These are phyloP conservation scores for Brachyopa scutellaris DNA, from an alignment of 2,888 invertebrate species.

Conservation along the genomic window DNA sequence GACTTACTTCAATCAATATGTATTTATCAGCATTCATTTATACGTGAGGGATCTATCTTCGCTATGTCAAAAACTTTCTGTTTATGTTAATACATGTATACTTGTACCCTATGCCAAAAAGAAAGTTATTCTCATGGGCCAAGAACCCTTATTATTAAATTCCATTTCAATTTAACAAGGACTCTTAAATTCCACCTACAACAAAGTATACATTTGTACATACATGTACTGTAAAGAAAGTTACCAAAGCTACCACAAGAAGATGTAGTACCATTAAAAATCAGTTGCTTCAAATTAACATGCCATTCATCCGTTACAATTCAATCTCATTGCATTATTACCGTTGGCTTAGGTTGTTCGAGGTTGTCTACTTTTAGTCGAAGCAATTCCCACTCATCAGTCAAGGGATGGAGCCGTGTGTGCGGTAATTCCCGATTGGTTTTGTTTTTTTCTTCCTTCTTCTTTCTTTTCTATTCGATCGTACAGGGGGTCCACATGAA, in stretches of 20 bases:
- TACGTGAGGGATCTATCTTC: too few species aligned
- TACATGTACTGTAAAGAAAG: too few species aligned
- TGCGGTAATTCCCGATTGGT: conserved; percentile 37
- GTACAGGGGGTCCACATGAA: not conserved
- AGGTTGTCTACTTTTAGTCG: too few species aligned
- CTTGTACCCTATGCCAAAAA: too few species aligned
- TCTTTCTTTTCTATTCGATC: conserved; percentile 24
- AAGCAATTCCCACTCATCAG: conserved; percentile 3
- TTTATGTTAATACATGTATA: too few species aligned
- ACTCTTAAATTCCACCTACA: not conserved
- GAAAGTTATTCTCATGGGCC: conserved; percentile 2
- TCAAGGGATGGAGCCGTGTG: conserved; percentile 8
- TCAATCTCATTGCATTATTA: conserved; percentile 51
- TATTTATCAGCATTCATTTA: too few species aligned
- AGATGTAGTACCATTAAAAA: conserved; percentile 37
- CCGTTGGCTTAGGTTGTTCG: conserved; percentile 27
- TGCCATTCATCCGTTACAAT: conserved; percentile 44
- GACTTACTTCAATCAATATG: too few species aligned
- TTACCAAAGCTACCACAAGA: not conserved
- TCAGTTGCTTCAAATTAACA: conserved; percentile 47
- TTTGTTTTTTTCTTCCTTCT: not conserved
- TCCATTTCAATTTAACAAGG: conserved; percentile 23
- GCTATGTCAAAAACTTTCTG: too few species aligned
- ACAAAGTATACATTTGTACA: too few species aligned
- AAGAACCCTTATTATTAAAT: conserved; percentile 42